Conservation (phyloP, 2,888 invertebrate species). For the Koerneria pararmatus region DNA sequence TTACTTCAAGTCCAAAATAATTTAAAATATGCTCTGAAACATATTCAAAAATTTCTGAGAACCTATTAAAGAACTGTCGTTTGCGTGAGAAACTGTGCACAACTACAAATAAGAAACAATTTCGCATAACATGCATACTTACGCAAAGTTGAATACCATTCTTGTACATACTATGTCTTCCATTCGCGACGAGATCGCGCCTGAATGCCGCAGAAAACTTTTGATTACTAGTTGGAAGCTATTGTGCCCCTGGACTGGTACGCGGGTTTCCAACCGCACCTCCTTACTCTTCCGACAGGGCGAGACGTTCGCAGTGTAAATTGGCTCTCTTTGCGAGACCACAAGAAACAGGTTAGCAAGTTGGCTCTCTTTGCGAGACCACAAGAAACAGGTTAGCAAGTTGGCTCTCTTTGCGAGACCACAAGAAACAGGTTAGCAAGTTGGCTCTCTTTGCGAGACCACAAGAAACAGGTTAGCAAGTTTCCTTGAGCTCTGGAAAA, state of each 20-base stretch:
- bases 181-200: too few species aligned
- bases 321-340: conserved; percentile 57
- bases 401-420: conserved; percentile 57
- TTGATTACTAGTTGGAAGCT: conserved; percentile 24
- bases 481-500: too few species aligned
- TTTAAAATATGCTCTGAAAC: too few species aligned
- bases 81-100: too few species aligned
- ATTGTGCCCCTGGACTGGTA: conserved; percentile 52
- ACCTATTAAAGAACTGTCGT: too few species aligned
- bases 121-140: too few species aligned
- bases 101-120: too few species aligned
- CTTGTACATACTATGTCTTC: too few species aligned
- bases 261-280: conserved; percentile 51
- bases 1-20: too few species aligned
- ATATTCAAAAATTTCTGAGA: too few species aligned
- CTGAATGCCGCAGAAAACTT: too few species aligned
- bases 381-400: conserved; percentile 42
- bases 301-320: conserved; percentile 40
- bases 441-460: conserved; percentile 57
- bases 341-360: conserved; percentile 46
- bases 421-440: conserved; percentile 42
- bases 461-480: conserved; percentile 52
- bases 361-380: conserved; percentile 57
- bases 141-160: too few species aligned
- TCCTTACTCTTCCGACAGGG: conserved; percentile 49